Conservation (phyloP, 2,797 vertebrate species). For the Esox lucius region DNA sequence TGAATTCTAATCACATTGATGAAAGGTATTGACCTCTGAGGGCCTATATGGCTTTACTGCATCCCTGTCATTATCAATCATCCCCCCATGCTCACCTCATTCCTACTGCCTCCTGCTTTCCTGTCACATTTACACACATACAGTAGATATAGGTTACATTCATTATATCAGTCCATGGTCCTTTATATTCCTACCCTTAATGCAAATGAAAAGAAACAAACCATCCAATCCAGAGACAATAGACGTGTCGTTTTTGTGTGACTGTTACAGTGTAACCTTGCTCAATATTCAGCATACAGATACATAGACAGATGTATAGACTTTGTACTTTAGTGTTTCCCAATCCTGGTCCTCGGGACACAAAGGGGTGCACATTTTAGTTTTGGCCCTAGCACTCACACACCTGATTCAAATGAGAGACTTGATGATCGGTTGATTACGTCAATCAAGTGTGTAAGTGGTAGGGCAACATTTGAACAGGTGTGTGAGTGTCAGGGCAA, state of each 20-base stretch:
- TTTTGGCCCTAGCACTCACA: no score
- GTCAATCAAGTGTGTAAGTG: no score
- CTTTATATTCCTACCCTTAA: constrained; percentile 9
- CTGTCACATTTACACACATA: constrained; percentile 9
- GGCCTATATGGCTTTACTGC: constrained; percentile 47
- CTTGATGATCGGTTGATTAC: no score
- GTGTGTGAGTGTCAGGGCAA: no score
- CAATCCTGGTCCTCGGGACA: no score
- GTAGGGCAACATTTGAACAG: no score
- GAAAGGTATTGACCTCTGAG: constrained; percentile 64
- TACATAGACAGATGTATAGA: neutral
- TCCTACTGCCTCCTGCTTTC: constrained; percentile 25
- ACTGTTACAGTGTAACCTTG: neutral
- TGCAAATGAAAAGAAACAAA: neutral
- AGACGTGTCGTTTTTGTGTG: neutral
- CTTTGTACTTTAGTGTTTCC: no score
- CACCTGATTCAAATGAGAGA: no score
- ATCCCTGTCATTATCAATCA: constrained; percentile 58
- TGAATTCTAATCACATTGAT: constrained; percentile 74
- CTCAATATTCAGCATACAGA: neutral
- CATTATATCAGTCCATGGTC: neutral
- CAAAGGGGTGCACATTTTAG: no score
- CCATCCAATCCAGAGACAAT: neutral
- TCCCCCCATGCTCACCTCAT: constrained; percentile 26
- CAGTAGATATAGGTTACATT: constrained; percentile 13